Base-by-base conservation (phyloP, 2,113 vertebrate genomes). In the Alligator sinensis region DNA sequence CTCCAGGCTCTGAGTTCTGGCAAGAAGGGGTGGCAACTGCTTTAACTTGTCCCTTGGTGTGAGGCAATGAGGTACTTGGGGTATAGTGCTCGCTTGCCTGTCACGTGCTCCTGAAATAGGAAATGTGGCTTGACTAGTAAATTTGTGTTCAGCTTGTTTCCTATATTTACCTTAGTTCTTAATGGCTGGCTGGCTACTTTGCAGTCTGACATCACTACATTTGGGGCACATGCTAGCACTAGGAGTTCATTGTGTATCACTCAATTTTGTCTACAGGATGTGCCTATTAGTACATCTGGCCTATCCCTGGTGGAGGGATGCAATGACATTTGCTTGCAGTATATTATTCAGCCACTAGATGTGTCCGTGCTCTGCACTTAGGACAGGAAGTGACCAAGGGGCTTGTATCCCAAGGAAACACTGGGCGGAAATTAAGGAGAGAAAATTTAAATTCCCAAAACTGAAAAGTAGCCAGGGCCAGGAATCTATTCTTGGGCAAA, bases 91-190 rank as follows among this genome's bases (percentile, higher is more conserved):
- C 2, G 3, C 18, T 6, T 87, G 54, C 47, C 47, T 47, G 58
- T 10, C 12, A 9, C 15, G 28, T 18, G 28, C 60, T 60, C 30
- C 1, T 2, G 63, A 10, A 8, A n/a, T 7, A 1, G 0, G 64
- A n/a, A 9, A 34, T 8, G 34, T 78, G 76, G 27, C 91, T 83
- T 9, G 5, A 4, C 47, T 4, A 1, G 11, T n/a, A 24, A 72
- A 72, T 21, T 72, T 72, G 30, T 47, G 24, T 4, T 74, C 74
- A n/a, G 9, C 2, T 54, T 14, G n/a, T 17, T 78, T 57, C 62
- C 54, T 66, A 74, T 60, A 3, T 38, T 1, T 28, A 0, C 30
- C 18, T 30, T 30, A 27, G 4, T 47, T 58, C 63, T 79, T 54
- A 47, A 7, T 1, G 1, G 19, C 70, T 1, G 22, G 38, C 15